Evolutionary conservation across 1,140 invertebrate genomes (phyloP), one percentile per base, ranked within the genome.

Genomic region (Rhopalosiphum maidis): DNA sequence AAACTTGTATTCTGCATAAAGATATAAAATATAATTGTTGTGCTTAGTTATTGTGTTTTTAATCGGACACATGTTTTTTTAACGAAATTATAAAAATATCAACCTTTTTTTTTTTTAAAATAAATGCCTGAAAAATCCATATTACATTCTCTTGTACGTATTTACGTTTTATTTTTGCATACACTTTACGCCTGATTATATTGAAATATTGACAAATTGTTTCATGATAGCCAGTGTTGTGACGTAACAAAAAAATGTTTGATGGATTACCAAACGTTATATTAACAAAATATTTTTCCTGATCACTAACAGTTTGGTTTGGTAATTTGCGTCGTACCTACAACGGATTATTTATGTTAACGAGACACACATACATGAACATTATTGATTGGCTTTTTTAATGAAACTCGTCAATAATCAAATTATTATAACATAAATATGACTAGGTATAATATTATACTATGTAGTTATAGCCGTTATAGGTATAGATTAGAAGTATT

Each of bases 171-270:
- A 43, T 90, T 91, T 91, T 91, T 91, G 30, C 55, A 91, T 91
- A 91, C 37, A 46, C 90, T 91, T 90, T 43, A 30, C 89, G 89
- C 89, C 89, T 41, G 55, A 77, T 77, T 68, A 46, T 91, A 91
- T 77, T 43, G 41, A 77, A 91, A 68, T 91, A 25, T 91, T 91
- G 60, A 91, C 90, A 91, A 91, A 91, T 91, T 55, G 60, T 68
- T 77, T 60, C 30, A 25, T 77, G n/a, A 55, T 68, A 30, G 8
- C 37, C 25, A 43, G 7, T 54, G 35, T 7, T 68, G 22, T 51
- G n/a, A 88, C 86, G n/a, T 89, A 48, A 89, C 35, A 89, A 89
- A 91, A 91, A 91, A 90, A 68, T 41, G 25, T 91, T 91, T 91
- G 90, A 91, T 91, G 60, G 55, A 91, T 91, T 77, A 41, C 90